Conservation (phyloP, 92 coral and sea anemone species). For the Plumapathes pennacea region DNA sequence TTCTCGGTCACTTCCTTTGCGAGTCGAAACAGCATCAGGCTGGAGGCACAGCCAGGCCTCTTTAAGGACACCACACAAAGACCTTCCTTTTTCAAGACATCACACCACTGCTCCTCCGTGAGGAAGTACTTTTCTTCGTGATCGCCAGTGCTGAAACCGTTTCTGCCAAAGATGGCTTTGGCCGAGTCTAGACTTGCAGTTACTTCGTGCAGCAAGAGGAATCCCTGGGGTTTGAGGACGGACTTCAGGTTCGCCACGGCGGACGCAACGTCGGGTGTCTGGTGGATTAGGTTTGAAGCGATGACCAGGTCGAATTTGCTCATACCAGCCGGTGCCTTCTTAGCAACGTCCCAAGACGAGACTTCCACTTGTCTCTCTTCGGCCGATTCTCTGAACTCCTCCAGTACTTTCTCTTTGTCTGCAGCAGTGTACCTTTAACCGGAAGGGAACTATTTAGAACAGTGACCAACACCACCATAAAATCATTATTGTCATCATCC, state of each 20-base stretch:
- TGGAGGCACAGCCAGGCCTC: constrained; percentile 35
- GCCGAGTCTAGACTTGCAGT: constrained; percentile 24
- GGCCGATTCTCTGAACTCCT: constrained; percentile 37
- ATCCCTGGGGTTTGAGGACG: constrained; percentile 55
- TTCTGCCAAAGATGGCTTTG: constrained; percentile 16
- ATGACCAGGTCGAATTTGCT: constrained; percentile 62
- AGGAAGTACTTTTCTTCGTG: constrained; percentile 12
- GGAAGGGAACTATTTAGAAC: too few relatives aligned
- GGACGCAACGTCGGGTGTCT: constrained; percentile 17
- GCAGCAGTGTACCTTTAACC: constrained; percentile 76
- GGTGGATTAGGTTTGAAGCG: constrained; percentile 47
- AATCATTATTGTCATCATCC: too few relatives aligned
- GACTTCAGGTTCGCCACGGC: constrained; percentile 53
- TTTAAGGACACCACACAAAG: constrained; percentile 53
- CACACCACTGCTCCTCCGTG: constrained; percentile 17
- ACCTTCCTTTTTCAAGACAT: constrained; percentile 32
- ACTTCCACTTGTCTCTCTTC: constrained; percentile 43
- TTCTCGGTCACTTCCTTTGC: constrained; percentile 31
- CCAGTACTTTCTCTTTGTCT: constrained; percentile 49
- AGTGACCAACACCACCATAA: too few relatives aligned
- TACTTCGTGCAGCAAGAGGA: constrained; percentile 61
- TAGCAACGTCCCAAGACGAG: constrained; percentile 54
- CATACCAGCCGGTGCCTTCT: constrained; percentile 56
- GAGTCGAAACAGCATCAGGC: constrained; percentile 58
- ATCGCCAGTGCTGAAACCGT: constrained; percentile 2